These are phyloP conservation scores for Brachylomia viminalis DNA, from an alignment of 2,888 invertebrate species.

Conservation along the genomic window DNA sequence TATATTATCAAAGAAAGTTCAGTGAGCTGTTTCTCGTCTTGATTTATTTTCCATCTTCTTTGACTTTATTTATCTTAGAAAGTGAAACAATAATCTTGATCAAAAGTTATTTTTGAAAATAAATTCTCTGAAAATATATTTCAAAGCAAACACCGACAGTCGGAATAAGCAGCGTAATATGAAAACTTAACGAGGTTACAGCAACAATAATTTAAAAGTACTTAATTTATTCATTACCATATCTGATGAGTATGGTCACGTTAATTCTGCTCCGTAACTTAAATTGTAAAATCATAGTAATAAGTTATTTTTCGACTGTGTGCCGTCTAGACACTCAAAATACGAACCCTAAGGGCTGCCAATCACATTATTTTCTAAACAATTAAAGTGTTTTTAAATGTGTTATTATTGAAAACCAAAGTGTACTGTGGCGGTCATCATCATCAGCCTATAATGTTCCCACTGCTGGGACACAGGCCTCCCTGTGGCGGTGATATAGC, in stretches of 20 bases:
- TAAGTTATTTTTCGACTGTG: too few relatives aligned
- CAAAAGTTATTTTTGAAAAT: neutral
- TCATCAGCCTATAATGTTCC: too few relatives aligned
- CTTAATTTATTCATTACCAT: slow-evolving; percentile 65
- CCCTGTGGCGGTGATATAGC: neutral
- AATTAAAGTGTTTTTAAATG: neutral
- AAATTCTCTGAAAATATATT: neutral
- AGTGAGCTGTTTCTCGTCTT: neutral
- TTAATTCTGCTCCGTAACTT: too few relatives aligned
- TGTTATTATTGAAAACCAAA: neutral
- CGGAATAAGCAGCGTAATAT: slow-evolving; percentile 9
- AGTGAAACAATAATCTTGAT: neutral
- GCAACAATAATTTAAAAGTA: slow-evolving; percentile 58
- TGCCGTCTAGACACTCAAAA: neutral
- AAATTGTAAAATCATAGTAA: too few relatives aligned
- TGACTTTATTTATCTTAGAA: neutral
- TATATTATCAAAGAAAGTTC: neutral
- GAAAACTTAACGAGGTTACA: slow-evolving; percentile 49
- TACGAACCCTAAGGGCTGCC: neutral
- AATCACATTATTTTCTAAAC: neutral
- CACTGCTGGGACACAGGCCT: too few relatives aligned
- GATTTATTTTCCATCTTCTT: neutral
- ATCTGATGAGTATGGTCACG: too few relatives aligned
- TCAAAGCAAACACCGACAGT: neutral
- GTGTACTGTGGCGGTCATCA: neutral